These are phyloP conservation scores for Dendronephthya gigantea DNA, from an alignment of 64 coral and sea anemone species.

Conservation along the genomic window DNA sequence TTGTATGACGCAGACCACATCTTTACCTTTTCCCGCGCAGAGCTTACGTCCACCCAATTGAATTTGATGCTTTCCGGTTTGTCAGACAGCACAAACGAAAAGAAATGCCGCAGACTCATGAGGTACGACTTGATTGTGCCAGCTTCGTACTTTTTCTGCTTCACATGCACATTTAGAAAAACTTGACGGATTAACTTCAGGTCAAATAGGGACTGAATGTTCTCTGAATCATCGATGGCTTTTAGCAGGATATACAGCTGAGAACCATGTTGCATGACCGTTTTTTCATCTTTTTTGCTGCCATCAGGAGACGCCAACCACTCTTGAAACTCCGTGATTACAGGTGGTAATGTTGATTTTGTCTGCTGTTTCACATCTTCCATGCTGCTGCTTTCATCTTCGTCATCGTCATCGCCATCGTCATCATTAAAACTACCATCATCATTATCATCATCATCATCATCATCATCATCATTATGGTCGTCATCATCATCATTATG, in stretches of 20 bases:
- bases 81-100: not conserved
- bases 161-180: not conserved
- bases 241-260: constrained; percentile 34
- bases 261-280: constrained; percentile 37
- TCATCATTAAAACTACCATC: not conserved
- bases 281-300: constrained; percentile 39
- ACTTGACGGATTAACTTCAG: constrained; percentile 20
- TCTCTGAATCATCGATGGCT: constrained; percentile 13
- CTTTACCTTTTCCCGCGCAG: not conserved
- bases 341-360: not conserved
- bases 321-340: constrained; percentile 22
- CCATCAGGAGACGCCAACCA: constrained; percentile 56
- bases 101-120: too few relatives aligned
- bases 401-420: constrained; percentile 31
- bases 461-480: too few relatives aligned
- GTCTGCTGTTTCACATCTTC: not conserved
- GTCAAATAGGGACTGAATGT: constrained; percentile 23
- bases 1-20: constrained; percentile 46
- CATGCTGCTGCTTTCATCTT: not conserved
- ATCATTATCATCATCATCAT: not conserved
- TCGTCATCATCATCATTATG: constrained; percentile 7
- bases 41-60: too few relatives aligned
- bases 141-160: constrained; percentile 22
- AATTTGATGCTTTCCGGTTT: too few relatives aligned
- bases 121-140: constrained; percentile 47